Evolutionary conservation across 2,888 invertebrate species (phyloP).

Genomic region (Thereva unica): DNA sequence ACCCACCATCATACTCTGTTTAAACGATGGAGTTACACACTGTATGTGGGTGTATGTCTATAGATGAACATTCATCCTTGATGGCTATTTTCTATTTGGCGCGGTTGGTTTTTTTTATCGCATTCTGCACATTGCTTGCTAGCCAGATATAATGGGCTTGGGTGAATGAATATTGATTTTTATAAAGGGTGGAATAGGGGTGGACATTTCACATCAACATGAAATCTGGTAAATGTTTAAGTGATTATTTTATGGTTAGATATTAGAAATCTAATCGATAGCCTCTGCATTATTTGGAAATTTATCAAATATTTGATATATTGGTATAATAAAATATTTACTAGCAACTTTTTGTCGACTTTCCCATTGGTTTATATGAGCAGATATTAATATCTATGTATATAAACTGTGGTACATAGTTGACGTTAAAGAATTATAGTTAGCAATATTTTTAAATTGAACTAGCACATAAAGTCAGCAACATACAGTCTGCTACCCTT

Average conservation of each 20-base stretch:
- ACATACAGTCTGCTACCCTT: too few relatives aligned
- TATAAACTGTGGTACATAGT: too few relatives aligned
- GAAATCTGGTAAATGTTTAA: slow-evolving; percentile 1
- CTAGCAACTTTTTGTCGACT: too few relatives aligned
- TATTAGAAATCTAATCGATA: neutral
- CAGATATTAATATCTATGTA: too few relatives aligned
- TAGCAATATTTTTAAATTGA: too few relatives aligned
- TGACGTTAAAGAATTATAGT: too few relatives aligned
- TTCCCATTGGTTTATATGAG: too few relatives aligned
- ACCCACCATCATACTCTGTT: neutral
- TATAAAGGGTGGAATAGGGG: slow-evolving; percentile 5
- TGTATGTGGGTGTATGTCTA: slow-evolving; percentile 7
- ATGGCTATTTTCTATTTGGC: slow-evolving; percentile 32
- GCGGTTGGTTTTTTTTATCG: slow-evolving; percentile 28
- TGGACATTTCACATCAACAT: slow-evolving; percentile 6
- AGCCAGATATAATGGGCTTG: slow-evolving; percentile 28
- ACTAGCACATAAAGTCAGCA: too few relatives aligned
- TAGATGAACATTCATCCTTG: slow-evolving; percentile 17
- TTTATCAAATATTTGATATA: too few relatives aligned
- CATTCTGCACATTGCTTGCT: slow-evolving; percentile 22
- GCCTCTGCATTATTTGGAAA: neutral
- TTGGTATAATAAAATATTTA: too few relatives aligned
- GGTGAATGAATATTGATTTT: slow-evolving; percentile 35
- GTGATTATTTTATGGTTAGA: neutral
- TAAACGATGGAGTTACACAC: too few relatives aligned